Evolutionary conservation across 2,888 invertebrate genomes (phyloP).

Genomic region (Hirtodrosophila alboralis): DNA sequence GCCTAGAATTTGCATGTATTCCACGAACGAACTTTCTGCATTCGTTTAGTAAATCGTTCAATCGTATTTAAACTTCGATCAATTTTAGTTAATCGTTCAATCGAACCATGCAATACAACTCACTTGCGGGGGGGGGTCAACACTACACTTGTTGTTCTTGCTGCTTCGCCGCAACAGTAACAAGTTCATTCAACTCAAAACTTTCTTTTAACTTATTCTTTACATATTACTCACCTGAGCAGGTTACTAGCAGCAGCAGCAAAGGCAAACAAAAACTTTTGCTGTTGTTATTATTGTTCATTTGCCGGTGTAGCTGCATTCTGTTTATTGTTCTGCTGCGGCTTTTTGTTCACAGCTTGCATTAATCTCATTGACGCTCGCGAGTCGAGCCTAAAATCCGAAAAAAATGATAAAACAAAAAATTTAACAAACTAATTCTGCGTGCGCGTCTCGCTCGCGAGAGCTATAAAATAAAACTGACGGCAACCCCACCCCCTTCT

Average conservation of each 20-base stretch:
- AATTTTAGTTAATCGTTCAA: too few species aligned
- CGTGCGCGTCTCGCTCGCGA: neutral
- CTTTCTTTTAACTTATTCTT: conserved; percentile 40
- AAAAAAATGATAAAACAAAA: too few species aligned
- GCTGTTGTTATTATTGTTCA: conserved; percentile 1
- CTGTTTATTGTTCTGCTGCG: conserved; percentile 16
- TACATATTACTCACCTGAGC: conserved; percentile 43
- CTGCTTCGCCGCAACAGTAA: conserved; percentile 18
- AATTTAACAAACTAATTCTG: neutral
- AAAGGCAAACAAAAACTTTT: neutral
- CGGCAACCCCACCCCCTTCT: too few species aligned
- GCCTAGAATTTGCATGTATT: too few species aligned
- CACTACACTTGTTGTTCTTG: conserved; percentile 7
- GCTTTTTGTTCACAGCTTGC: conserved; percentile 5
- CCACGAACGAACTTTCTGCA: too few species aligned
- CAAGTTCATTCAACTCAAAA: conserved; percentile 48
- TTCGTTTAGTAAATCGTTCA: too few species aligned
- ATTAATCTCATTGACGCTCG: conserved; percentile 28
- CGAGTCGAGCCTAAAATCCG: too few species aligned
- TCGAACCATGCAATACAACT: too few species aligned
- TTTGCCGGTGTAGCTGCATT: conserved; percentile 50
- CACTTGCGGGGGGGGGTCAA: neutral
- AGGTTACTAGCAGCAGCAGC: conserved; percentile 17
- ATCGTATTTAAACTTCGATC: too few species aligned
- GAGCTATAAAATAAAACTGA: conserved; percentile 13